A percentile compares a stretch with the other conserved stretches of the same genome.
These are phyloP conservation scores for Nestor notabilis DNA, from an alignment of 2,113 vertebrate species.

Conservation along the genomic window DNA sequence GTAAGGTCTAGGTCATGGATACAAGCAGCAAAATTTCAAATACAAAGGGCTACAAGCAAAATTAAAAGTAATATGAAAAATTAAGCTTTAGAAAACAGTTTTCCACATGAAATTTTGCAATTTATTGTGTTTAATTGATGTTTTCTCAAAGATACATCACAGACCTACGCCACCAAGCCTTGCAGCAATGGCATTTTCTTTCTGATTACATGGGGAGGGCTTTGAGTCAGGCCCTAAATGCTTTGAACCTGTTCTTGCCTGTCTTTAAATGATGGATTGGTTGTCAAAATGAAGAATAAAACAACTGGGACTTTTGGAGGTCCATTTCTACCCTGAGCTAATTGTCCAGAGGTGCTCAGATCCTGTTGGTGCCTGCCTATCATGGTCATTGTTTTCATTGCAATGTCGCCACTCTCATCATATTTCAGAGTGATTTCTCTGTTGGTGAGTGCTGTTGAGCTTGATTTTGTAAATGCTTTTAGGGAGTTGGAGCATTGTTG, in stretches of 20 bases:
- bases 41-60: neutral
- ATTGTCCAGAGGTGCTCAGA: neutral
- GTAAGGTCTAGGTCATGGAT: neutral
- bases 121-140: neutral
- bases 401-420: neutral
- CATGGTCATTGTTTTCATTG: neutral
- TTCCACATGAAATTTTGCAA: neutral
- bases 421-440: neutral
- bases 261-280: neutral
- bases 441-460: neutral
- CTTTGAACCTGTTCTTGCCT: neutral
- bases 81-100: neutral
- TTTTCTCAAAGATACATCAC: neutral
- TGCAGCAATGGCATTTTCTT: neutral
- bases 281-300: constrained; percentile 5
- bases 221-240: neutral
- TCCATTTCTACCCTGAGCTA: neutral
- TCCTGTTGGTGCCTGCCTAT: neutral
- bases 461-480: constrained; percentile 26
- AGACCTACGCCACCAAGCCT: neutral
- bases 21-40: neutral
- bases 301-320: neutral
- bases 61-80: neutral
- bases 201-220: neutral
- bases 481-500: constrained; percentile 45